Evolutionary conservation across 2,888 invertebrate genomes (phyloP), one percentile per base, ranked within the genome.

Genomic region (Archips xylosteana): DNA sequence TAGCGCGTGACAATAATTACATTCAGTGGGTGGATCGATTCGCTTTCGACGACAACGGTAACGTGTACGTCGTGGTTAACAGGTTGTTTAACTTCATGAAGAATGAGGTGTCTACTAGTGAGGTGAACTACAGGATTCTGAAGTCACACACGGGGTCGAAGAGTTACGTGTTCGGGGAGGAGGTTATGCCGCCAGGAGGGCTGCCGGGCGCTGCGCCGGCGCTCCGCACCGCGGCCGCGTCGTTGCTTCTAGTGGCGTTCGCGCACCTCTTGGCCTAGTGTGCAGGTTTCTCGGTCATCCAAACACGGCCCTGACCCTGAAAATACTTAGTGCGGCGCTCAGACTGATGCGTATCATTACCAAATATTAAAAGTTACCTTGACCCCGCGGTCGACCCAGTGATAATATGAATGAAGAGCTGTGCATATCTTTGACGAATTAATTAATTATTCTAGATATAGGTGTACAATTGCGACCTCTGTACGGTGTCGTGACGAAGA

Each of bases 1-100:
- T 97, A 75, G 96, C 96, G 4, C 95, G 95, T 78, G 97, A 97
- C 85, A 93, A 95, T 61, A 95, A 94, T 74, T 96, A 95, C 81
- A 95, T 97, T 77, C 97, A 97, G 85, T 97, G 97, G 97, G 95
- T 96, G 0, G 96, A 96, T 82, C 95, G 96, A 3, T 96, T 97
- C 84, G 94, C 96, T 74, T 96, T 97, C 81, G 96, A 97, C 82
- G 94, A 95, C 75, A 87, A 90, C 68, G 96, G 96, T 42, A 96
- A 96, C 82, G 88, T 97, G 8, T 96, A 96, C 84, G 95, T 96
- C 10, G 93, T 97, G 10, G 93, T 96, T n/a, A 97, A 97, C 87
- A 92, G 95, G 66, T 86, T 97, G 76, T 96, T 96, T 79, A 96
- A 96, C 84, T 96, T 96, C 82, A 94, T 96, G 51, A 95, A 95